These are phyloP conservation scores for Genyomyrus donnyi DNA, from an alignment of 2,113 vertebrate species.

Conservation along the genomic window DNA sequence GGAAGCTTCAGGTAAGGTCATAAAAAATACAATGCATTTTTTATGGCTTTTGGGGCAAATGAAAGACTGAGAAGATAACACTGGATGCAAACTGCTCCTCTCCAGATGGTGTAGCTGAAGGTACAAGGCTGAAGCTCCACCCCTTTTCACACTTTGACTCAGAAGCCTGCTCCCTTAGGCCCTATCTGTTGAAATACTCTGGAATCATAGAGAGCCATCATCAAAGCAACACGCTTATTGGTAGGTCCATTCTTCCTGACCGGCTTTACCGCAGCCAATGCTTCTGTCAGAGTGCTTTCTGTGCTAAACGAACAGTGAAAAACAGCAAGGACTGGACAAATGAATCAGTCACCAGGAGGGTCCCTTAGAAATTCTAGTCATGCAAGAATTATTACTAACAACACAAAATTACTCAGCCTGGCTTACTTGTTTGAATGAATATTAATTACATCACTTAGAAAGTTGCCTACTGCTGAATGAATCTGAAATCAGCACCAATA, in stretches of 20 bases:
- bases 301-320: neutral
- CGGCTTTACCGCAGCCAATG: neutral
- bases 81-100: slow-evolving; percentile 27
- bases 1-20: neutral
- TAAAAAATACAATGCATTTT: slow-evolving; percentile 37
- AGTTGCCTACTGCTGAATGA: neutral
- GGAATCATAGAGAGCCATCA: neutral
- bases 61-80: slow-evolving; percentile 23
- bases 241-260: neutral
- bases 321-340: neutral
- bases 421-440: neutral
- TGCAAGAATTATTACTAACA: neutral
- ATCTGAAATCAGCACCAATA: neutral
- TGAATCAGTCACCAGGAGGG: neutral
- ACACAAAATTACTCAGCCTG: neutral
- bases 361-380: neutral
- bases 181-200: slow-evolving; percentile 35
- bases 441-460: neutral
- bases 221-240: slow-evolving; percentile 25
- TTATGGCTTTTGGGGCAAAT: slow-evolving; percentile 43
- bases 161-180: slow-evolving; percentile 30
- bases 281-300: neutral
- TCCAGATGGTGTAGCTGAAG: slow-evolving; percentile 53
- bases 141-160: slow-evolving; percentile 24
- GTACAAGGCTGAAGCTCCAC: slow-evolving; percentile 35